Conservation (phyloP, 2,797 vertebrate species). For the Allobates femoralis region DNA sequence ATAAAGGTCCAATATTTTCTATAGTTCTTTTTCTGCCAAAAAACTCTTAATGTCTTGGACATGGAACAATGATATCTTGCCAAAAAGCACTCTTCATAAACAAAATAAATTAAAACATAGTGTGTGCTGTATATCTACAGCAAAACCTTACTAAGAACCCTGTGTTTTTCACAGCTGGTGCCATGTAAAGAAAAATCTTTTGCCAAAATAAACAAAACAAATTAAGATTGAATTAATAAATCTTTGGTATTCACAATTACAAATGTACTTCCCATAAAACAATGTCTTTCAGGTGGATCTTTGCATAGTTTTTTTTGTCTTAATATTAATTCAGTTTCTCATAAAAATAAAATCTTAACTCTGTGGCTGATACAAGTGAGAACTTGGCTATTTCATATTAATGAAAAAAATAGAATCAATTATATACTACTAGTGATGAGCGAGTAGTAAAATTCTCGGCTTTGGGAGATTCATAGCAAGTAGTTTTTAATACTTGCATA, state of each 20-base stretch:
- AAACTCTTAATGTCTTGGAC: slow-evolving; percentile 46
- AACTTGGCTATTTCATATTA: too few species aligned
- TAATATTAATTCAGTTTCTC: too few species aligned
- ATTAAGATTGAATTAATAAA: not conserved
- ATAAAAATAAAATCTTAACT: too few species aligned
- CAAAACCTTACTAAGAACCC: not conserved
- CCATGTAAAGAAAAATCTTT: not conserved
- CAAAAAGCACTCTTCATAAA: slow-evolving; percentile 40
- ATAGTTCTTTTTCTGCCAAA: slow-evolving; percentile 31
- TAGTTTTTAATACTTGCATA: too few species aligned
- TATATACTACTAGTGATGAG: too few species aligned
- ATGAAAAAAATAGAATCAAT: too few species aligned
- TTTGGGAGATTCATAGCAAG: too few species aligned
- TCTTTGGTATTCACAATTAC: not conserved
- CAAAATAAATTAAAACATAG: slow-evolving; percentile 34
- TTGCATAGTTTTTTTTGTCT: not conserved
- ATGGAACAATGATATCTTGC: not conserved
- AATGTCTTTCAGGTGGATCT: not conserved
- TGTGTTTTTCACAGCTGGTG: not conserved
- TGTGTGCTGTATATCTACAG: slow-evolving; percentile 5
- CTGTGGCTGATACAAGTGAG: too few species aligned
- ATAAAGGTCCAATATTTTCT: slow-evolving; percentile 1
- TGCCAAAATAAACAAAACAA: not conserved
- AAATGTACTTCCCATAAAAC: not conserved
- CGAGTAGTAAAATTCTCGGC: too few species aligned